Conservation (phyloP, 2,113 vertebrate genomes). For the Melanerpes formicivorus region DNA sequence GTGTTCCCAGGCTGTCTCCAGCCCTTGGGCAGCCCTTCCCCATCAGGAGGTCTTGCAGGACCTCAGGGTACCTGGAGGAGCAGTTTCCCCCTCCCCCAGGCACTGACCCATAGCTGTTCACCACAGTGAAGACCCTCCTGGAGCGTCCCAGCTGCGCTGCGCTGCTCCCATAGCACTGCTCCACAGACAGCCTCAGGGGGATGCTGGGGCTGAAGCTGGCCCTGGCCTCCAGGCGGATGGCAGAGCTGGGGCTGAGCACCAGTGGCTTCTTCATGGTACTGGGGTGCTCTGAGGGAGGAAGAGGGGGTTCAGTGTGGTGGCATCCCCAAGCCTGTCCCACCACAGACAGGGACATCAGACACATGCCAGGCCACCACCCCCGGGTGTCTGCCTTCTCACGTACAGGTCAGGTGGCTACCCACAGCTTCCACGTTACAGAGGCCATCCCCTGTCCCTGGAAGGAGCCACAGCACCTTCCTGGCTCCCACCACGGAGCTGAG, state of each 20-base stretch:
- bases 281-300: background rate
- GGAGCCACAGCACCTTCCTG: background rate
- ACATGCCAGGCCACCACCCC: background rate
- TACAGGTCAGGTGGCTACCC: background rate
- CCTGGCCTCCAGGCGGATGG: conserved; percentile 20
- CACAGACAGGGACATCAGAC: too few species aligned
- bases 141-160: background rate
- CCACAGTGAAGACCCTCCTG: conserved; percentile 5
- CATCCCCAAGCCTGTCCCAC: background rate
- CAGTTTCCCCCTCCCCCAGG: fast-evolving
- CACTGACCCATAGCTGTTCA: conserved; percentile 31
- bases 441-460: background rate
- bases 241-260: background rate
- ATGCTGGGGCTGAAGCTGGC: background rate
- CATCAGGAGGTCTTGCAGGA: background rate
- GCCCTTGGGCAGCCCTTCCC: background rate
- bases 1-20: background rate
- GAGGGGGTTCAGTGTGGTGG: background rate
- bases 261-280: background rate
- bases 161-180: background rate
- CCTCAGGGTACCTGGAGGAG: background rate
- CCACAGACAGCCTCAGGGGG: background rate
- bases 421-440: background rate
- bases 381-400: fast-evolving
- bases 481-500: fast-evolving